A percentile compares a stretch with the other conserved stretches of the same genome.
Conservation (phyloP, 1,140 invertebrate species). For the Plectrocnemia conspersa region DNA sequence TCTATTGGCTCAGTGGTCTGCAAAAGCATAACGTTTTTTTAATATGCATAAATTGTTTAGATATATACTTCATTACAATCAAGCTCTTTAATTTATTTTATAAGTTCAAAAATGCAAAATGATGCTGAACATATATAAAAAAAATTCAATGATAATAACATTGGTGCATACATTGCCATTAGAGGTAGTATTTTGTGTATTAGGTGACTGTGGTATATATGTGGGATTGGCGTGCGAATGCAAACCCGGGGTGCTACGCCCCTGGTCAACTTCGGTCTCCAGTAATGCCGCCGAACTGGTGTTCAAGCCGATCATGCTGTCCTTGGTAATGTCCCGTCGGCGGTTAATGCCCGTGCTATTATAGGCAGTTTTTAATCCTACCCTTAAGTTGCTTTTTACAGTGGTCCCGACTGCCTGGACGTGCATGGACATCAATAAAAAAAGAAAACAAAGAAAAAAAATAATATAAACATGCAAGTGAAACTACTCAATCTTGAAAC, state of each 20-base stretch:
- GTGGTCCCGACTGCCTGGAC: constrained; percentile 8
- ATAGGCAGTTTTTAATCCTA: constrained; percentile 1
- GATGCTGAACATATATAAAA: background rate
- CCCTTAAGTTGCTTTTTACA: constrained; percentile 1
- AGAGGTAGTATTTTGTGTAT: constrained; percentile 18
- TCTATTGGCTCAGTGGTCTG: constrained; percentile 76
- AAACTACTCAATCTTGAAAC: constrained; percentile 3
- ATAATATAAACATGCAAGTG: constrained; percentile 19
- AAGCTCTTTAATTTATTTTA: background rate
- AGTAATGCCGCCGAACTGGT: constrained; percentile 38
- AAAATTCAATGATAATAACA: constrained; percentile 9
- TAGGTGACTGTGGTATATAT: constrained; percentile 24
- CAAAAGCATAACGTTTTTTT: constrained; percentile 38
- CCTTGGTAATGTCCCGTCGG: constrained; percentile 4
- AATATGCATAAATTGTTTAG: background rate
- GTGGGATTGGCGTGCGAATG: constrained; percentile 17
- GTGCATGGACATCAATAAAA: constrained; percentile 23
- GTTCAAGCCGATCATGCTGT: constrained; percentile 14
- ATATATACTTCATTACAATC: too few relatives aligned
- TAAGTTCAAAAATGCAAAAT: background rate
- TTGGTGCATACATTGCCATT: constrained; percentile 29
- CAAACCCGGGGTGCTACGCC: constrained; percentile 48
- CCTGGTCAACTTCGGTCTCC: constrained; percentile 46
- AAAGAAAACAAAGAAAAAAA: constrained; percentile 24
- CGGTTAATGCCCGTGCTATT: constrained; percentile 8